Percentiles rank a stretch among this genome's conserved stretches.
Evolutionary conservation across 2,888 invertebrate species (phyloP).

Genomic region (Phania funesta): DNA sequence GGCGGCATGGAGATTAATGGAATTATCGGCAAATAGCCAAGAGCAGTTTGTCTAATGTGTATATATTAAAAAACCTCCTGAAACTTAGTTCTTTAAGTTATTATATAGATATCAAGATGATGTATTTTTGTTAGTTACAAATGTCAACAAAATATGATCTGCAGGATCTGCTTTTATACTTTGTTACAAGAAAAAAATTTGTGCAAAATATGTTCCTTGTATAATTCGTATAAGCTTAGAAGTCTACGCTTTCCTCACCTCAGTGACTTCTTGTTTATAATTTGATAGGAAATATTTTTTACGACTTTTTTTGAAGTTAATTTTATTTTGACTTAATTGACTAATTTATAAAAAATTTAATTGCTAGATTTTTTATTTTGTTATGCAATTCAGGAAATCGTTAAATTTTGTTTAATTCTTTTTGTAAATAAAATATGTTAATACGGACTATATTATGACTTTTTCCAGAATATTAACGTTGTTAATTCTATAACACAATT

Average conservation of each 20-base stretch:
- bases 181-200: slow-evolving; percentile 23
- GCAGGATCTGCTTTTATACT: slow-evolving; percentile 1
- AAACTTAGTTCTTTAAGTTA: slow-evolving; percentile 48
- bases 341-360: slow-evolving; percentile 5
- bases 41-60: slow-evolving; percentile 89
- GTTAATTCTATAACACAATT: slow-evolving; percentile 31
- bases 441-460: background rate
- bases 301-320: slow-evolving; percentile 2
- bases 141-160: background rate
- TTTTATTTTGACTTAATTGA: slow-evolving; percentile 4
- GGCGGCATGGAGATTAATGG: slow-evolving; percentile 97
- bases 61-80: slow-evolving; percentile 4
- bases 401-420: background rate
- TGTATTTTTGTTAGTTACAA: slow-evolving; percentile 2
- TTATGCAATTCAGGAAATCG: background rate
- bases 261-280: slow-evolving; percentile 1
- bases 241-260: slow-evolving; percentile 36
- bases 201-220: slow-evolving; percentile 28
- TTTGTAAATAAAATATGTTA: slow-evolving; percentile 46
- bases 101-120: slow-evolving; percentile 24
- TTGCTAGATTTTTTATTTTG: slow-evolving; percentile 6
- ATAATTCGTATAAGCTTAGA: slow-evolving; percentile 13
- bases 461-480: slow-evolving; percentile 36
- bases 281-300: slow-evolving; percentile 24
- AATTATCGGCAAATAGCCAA: slow-evolving; percentile 91